A percentile compares a stretch with the other conserved stretches of the same genome.
These are phyloP conservation scores for Notarius quadriscutis DNA, from an alignment of 2,113 vertebrate species.

Conservation along the genomic window DNA sequence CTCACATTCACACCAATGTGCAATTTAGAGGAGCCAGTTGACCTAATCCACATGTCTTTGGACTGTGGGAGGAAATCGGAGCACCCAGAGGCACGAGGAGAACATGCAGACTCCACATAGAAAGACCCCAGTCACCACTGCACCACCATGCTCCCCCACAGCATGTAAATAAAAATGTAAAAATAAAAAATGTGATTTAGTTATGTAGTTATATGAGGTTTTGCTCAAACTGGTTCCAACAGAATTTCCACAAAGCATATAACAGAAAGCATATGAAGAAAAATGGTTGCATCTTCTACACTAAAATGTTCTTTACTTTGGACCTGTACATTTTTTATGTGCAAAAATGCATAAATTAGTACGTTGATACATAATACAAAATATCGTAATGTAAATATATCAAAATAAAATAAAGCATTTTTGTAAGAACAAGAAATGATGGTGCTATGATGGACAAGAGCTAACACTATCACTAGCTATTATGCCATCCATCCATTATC, in stretches of 20 bases:
- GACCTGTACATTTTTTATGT: background rate
- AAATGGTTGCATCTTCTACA: background rate
- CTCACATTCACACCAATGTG: no score
- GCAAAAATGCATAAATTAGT: background rate
- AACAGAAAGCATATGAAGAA: background rate
- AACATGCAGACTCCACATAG: no score
- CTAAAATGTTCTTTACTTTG: background rate
- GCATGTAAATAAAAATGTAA: slow-evolving; percentile 35
- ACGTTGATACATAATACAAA: background rate
- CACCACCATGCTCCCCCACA: no score
- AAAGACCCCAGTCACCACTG: no score
- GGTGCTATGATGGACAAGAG: background rate
- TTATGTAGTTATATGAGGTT: no score
- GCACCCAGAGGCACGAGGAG: no score
- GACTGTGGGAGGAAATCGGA: no score
- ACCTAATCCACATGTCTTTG: no score
- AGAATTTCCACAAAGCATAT: background rate
- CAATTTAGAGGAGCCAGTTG: no score
- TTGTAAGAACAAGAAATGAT: background rate
- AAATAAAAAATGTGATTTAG: background rate
- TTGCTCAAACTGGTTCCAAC: background rate
- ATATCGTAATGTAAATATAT: background rate
- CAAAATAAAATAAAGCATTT: background rate
- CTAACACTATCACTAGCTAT: background rate
- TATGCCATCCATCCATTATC: no score